Conservation (phyloP, 2,113 vertebrate genomes). For the Pseudorasbora parva region DNA sequence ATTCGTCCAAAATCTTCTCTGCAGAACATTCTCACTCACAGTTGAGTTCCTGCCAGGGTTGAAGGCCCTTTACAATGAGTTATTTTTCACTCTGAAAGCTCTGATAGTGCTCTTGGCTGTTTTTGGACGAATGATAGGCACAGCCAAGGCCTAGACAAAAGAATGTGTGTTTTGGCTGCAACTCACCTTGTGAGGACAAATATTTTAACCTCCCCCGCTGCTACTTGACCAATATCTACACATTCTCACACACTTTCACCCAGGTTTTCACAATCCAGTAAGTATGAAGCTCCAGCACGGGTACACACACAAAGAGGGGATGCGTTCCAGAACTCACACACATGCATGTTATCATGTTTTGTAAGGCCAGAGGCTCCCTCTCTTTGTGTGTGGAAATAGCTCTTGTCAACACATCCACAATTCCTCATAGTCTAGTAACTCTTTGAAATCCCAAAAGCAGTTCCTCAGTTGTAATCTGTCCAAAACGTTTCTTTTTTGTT, state of each 20-base stretch:
- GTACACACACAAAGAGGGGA: conserved; percentile 13
- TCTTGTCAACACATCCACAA: conserved; percentile 33
- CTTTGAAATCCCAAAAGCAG: conserved; percentile 36
- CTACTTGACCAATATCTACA: conserved; percentile 49
- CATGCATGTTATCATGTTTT: conserved; percentile 35
- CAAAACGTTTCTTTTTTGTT: conserved; percentile 15
- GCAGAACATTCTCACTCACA: background rate
- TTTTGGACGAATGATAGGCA: conserved; percentile 69
- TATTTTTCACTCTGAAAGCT: conserved; percentile 57
- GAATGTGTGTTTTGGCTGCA: conserved; percentile 78
- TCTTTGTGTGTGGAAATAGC: conserved; percentile 33
- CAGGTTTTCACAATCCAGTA: conserved; percentile 33
- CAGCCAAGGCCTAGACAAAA: conserved; percentile 75
- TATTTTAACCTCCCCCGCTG: conserved; percentile 63
- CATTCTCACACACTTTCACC: conserved; percentile 44
- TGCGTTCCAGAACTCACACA: conserved; percentile 32
- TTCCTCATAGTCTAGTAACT: conserved; percentile 26
- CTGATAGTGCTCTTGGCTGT: conserved; percentile 64
- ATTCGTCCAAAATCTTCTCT: conserved; percentile 50
- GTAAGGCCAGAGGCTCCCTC: background rate
- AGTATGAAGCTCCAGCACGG: background rate
- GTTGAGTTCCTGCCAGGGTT: background rate
- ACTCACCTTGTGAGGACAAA: conserved; percentile 65
- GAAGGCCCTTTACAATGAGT: conserved; percentile 47
- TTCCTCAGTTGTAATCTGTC: background rate